Conservation (phyloP, 64 coral and sea anemone genomes). For the Acropora yongei region DNA sequence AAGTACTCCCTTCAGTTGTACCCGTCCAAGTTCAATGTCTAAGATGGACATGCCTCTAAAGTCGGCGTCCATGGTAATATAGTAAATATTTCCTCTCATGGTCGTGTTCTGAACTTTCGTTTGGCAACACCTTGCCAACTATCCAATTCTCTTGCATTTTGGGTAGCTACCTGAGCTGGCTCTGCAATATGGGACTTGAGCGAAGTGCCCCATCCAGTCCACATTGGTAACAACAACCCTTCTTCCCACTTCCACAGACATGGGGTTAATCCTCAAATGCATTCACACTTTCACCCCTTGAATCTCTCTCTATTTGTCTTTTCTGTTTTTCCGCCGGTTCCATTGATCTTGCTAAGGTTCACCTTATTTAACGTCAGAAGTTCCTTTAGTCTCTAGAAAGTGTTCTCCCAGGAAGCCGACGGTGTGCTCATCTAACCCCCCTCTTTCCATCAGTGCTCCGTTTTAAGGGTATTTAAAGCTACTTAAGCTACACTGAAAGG, state of each 20-base stretch:
- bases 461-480: no score
- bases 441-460: no score
- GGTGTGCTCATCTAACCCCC: no score
- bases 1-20: slow-evolving; percentile 55
- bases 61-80: background rate
- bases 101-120: background rate
- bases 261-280: background rate
- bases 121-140: slow-evolving; percentile 39
- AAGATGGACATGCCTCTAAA: background rate
- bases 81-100: background rate
- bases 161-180: slow-evolving; percentile 30
- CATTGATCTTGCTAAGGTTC: slow-evolving; percentile 30
- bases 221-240: slow-evolving; percentile 45
- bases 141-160: slow-evolving; percentile 52
- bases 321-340: slow-evolving; percentile 31
- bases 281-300: slow-evolving; percentile 18
- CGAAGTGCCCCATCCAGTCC: slow-evolving; percentile 54
- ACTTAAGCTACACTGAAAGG: no score
- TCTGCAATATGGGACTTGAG: slow-evolving; percentile 60
- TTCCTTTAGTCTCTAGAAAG: no score
- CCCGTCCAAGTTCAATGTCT: slow-evolving; percentile 54
- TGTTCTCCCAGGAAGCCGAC: no score
- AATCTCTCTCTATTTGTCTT: slow-evolving; percentile 17
- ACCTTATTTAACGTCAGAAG: no score
- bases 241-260: background rate